These are phyloP conservation scores for Xiphophorus birchmanni DNA, from an alignment of 2,797 vertebrate genomes.

Conservation along the genomic window DNA sequence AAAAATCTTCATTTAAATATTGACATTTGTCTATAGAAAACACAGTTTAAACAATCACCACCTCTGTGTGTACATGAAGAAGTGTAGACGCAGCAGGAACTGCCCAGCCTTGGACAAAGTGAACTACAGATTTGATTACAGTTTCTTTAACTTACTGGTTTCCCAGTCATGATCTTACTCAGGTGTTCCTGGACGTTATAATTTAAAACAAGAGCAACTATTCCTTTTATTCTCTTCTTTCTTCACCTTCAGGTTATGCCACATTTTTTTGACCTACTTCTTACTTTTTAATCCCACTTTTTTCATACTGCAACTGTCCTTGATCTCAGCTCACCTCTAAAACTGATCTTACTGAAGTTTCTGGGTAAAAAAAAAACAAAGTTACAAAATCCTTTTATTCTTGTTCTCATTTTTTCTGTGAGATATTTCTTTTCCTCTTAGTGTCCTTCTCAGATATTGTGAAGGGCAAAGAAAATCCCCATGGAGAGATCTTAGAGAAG, in stretches of 20 bases:
- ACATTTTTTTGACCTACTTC: slow-evolving; percentile 17
- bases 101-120: background rate
- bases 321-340: slow-evolving; percentile 21
- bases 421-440: slow-evolving; percentile 8
- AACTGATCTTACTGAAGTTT: slow-evolving; percentile 20
- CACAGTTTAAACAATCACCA: background rate
- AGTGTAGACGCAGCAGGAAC: background rate
- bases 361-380: slow-evolving; percentile 15
- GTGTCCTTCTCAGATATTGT: slow-evolving; percentile 18
- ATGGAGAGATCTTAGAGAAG: slow-evolving; percentile 12
- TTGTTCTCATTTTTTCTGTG: slow-evolving; percentile 1
- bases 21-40: background rate
- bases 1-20: background rate
- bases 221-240: slow-evolving; percentile 41
- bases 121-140: background rate
- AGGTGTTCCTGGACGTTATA: slow-evolving; percentile 49
- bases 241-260: slow-evolving; percentile 17
- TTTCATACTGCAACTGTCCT: slow-evolving; percentile 26
- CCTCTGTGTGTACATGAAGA: background rate
- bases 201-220: slow-evolving; percentile 44
- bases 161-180: slow-evolving; percentile 42
- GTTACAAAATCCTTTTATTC: slow-evolving; percentile 28
- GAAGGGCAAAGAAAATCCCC: slow-evolving; percentile 35
- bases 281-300: slow-evolving; percentile 36
- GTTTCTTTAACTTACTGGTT: background rate